Evolutionary conservation across 2,797 vertebrate species (phyloP).

Genomic region (Hipposideros larvatus): DNA sequence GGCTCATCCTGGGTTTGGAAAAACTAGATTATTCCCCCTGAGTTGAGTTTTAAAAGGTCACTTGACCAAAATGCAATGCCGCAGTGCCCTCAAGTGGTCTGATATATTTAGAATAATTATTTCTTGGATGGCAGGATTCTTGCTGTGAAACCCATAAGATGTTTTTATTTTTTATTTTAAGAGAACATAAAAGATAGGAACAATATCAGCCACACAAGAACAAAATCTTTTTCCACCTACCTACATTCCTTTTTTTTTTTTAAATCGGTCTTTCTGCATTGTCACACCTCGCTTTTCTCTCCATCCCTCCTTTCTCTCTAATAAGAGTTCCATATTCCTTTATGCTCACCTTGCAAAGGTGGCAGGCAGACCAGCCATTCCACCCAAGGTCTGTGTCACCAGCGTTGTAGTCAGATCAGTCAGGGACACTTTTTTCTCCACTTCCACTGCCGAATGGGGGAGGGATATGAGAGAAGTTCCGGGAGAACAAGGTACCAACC

Average conservation of each 20-base stretch:
- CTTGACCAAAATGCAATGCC: slow-evolving; percentile 82
- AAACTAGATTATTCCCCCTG: slow-evolving; percentile 41
- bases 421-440: not conserved
- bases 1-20: slow-evolving; percentile 60
- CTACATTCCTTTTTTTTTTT: not conserved
- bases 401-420: not conserved
- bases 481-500: not conserved
- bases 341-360: not conserved
- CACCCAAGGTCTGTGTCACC: not conserved
- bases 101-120: slow-evolving; percentile 54
- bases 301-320: fast-evolving
- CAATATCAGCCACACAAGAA: not conserved
- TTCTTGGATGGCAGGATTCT: not conserved
- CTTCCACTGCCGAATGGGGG: too few relatives aligned
- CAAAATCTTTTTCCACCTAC: not conserved
- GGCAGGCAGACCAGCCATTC: fast-evolving
- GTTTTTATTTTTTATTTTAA: slow-evolving; percentile 30
- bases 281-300: not conserved
- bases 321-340: not conserved
- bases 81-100: slow-evolving; percentile 88
- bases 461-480: not conserved
- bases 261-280: not conserved
- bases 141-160: not conserved
- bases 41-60: slow-evolving; percentile 64
- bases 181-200: not conserved